A percentile compares a stretch with the other conserved stretches of the same genome.
phyloP scores from a whole-genome alignment of 2,888 invertebrate genomes.

The Argyresthia albistria region DNA sequence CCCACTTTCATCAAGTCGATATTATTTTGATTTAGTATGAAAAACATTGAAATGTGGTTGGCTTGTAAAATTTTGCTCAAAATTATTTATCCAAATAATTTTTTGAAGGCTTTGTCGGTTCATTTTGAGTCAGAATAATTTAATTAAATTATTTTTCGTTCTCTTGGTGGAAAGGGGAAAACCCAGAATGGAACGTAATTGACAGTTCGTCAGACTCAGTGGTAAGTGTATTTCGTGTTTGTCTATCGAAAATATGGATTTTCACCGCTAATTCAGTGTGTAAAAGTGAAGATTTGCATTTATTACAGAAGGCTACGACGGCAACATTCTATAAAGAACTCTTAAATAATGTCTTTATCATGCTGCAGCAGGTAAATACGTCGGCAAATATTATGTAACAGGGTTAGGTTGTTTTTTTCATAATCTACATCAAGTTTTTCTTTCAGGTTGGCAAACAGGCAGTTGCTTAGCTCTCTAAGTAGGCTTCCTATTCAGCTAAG shows the following conservation, averaged over 20 bases:
- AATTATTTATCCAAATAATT: no score
- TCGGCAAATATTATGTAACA: conserved; percentile 49
- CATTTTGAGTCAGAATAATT: no score
- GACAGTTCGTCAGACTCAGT: conserved; percentile 34
- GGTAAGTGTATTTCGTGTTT: conserved; percentile 28
- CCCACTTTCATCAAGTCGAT: no score
- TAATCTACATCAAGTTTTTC: neutral
- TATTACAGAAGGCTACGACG: conserved; percentile 42
- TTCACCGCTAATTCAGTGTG: no score
- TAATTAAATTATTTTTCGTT: no score
- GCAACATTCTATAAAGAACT: conserved; percentile 7
- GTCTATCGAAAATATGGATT: conserved; percentile 8
- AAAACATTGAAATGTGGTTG: no score
- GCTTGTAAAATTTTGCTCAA: no score
- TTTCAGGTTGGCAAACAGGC: conserved; percentile 47
- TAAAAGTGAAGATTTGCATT: neutral
- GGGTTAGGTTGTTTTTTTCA: conserved; percentile 10
- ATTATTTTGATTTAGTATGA: no score
- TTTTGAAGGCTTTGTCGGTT: no score
- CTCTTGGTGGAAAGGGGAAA: neutral
- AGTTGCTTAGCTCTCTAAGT: conserved; percentile 37
- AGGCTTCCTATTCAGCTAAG: conserved; percentile 40
- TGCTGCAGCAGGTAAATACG: conserved; percentile 48
- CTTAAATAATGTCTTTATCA: conserved; percentile 38
- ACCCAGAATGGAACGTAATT: neutral